Conservation (phyloP, 2,888 invertebrate species). For the Cremastobaeus sp. region DNA sequence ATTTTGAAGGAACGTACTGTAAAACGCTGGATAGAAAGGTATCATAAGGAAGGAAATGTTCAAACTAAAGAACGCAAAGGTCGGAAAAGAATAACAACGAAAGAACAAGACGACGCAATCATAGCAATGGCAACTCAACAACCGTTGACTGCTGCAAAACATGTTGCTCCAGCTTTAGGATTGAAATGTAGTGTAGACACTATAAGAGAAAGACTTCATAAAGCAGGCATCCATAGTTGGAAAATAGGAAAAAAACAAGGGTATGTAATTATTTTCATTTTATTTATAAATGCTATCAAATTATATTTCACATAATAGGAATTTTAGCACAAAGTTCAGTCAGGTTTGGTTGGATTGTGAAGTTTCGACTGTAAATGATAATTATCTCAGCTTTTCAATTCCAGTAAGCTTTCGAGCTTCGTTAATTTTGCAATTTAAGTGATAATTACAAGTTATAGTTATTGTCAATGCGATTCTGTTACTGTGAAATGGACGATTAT, state of each 20-base stretch:
- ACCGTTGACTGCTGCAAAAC: constrained; percentile 76
- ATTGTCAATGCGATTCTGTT: too few relatives aligned
- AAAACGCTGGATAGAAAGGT: constrained; percentile 76
- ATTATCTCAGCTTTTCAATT: too few relatives aligned
- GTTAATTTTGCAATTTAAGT: too few relatives aligned
- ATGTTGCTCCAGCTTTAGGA: constrained; percentile 75
- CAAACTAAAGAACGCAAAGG: constrained; percentile 77
- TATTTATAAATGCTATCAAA: too few relatives aligned
- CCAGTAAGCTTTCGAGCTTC: too few relatives aligned
- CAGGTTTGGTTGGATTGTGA: too few relatives aligned
- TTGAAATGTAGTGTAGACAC: constrained; percentile 77
- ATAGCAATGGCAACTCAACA: constrained; percentile 76
- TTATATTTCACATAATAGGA: too few relatives aligned
- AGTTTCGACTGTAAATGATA: too few relatives aligned
- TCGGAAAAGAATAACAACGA: constrained; percentile 75
- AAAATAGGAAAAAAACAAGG: constrained; percentile 77
- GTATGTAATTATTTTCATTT: constrained; percentile 54
- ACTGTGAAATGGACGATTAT: too few relatives aligned
- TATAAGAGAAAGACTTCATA: constrained; percentile 75
- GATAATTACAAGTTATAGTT: too few relatives aligned
- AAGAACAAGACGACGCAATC: constrained; percentile 77
- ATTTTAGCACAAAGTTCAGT: too few relatives aligned
- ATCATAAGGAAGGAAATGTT: constrained; percentile 77
- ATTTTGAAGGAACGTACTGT: constrained; percentile 74
- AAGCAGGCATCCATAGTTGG: constrained; percentile 77